These are phyloP conservation scores for Cygnus atratus DNA, from an alignment of 2,113 vertebrate genomes.

Conservation along the genomic window DNA sequence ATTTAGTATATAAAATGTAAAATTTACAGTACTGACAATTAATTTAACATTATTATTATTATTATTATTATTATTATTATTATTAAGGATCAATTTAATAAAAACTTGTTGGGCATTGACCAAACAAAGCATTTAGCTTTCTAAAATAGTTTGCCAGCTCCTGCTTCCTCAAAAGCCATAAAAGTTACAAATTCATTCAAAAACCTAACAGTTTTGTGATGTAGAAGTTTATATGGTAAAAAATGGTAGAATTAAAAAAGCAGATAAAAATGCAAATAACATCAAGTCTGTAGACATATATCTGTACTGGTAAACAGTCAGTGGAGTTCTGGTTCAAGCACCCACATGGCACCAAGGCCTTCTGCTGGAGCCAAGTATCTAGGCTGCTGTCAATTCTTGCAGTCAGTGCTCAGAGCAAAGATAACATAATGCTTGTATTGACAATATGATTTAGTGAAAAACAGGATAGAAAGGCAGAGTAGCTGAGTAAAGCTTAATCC, in stretches of 20 bases:
- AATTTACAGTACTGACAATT: background rate
- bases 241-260: background rate
- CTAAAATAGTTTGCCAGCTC: background rate
- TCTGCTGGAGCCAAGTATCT: background rate
- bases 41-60: background rate
- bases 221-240: background rate
- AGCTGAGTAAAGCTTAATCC: background rate
- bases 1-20: background rate
- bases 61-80: no score
- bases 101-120: background rate
- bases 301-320: background rate
- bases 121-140: background rate
- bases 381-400: background rate
- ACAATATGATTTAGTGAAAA: background rate
- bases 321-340: background rate
- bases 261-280: background rate
- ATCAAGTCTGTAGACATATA: background rate
- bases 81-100: background rate
- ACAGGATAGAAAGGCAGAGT: background rate
- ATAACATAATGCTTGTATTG: accelerated
- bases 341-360: accelerated
- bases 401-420: background rate
- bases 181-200: background rate
- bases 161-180: background rate
- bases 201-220: background rate